Evolutionary conservation across 2,113 vertebrate genomes (phyloP), one percentile per base, ranked within the genome.

Genomic region (Megaceryle maxima): DNA sequence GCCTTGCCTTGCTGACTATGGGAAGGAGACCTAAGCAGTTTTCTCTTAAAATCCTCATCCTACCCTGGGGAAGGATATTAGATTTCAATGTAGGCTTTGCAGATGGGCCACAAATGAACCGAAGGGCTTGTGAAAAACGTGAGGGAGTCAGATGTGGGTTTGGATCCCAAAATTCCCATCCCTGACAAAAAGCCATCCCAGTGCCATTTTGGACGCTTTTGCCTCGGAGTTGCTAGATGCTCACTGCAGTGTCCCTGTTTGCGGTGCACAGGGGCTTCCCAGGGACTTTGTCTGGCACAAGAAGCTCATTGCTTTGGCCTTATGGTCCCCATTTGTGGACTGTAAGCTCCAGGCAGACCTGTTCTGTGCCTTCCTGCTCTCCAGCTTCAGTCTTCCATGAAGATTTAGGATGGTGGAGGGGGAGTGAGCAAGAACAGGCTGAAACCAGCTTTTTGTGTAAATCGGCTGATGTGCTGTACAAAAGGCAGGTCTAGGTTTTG

Each of bases 401-500:
- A 24, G 31, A 15, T 68, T 86, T 78, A 64, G 51, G 51, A 31
- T 29, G 62, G 62, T 16, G 37, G 9, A 29, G 16, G 21, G 46
- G 13, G 46, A 55, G 16, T 4, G 28, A 92, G 60, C 31, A 50
- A 70, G 84, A 82, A 29, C 5, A 67, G 51, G 62, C 20, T 76
- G 63, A 85, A 91, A 83, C 44, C 48, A 86, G 37, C 26, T 86
- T 64, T 88, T 88, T 90, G 74, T 84, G 89, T 91, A 95, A 96
- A 83, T 88, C 87, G 83, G 93, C 75, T 95, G 94, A 87, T 68
- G 51, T 1, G 3, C 68, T 62, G 29, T 70, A 80, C 62, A 81
- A 96, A 98, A 95, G 81, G 59, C 76, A 91, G 63, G 88, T 90
- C 70, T 83, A 77, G 84, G 85, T 79, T 98, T 95, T 92, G 92